Evolutionary conservation across 1,140 invertebrate species (phyloP), one percentile per base, ranked within the genome.

Genomic region (Temnothorax curvispinosus): DNA sequence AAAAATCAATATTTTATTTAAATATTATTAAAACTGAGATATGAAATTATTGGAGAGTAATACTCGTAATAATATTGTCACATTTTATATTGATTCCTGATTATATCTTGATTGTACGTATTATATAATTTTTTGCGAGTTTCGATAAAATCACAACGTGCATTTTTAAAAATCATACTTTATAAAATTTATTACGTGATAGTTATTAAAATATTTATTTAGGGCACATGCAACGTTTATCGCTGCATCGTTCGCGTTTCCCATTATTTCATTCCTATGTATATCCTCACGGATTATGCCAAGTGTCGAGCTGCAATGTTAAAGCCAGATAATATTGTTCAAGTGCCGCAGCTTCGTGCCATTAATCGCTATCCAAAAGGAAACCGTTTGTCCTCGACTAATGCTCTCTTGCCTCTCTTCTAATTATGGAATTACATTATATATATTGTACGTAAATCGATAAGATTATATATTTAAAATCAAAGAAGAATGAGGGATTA

Each of bases 151-250:
- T 44, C 6, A 27, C 9, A 27, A 7, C 18, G 2, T 60, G 35
- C 3, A 62, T n/a, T 62, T 62, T 62, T 35, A 62, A 80, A 62
- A 80, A 21, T 4, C 7, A 18, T 50, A 18, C 2, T 65, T 67
- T 38, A 38, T 64, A 8, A n/a, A 21, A 18, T 9, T 54, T 27
- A 38, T 35, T 78, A 52, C 13, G 11, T 38, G 1, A 50, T 27
- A 38, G 15, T 64, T 50, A 38, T 85, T 85, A 44, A 76, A 52
- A 56, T 78, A 86, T 80, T 86, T 5, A 86, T 86, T 80, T 80
- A 56, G 21, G 41, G 2, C 21, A 11, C 3, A 7, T 50, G 11
- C 38, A 47, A 86, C 54, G n/a, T 64, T 82, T 62, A 69, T 35
- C 13, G 47, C n/a, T 47, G 54, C 38, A 58, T 35, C 41, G 64